phyloP scores from a whole-genome alignment of 2,888 invertebrate species.

The Eupithecia tripunctaria region DNA sequence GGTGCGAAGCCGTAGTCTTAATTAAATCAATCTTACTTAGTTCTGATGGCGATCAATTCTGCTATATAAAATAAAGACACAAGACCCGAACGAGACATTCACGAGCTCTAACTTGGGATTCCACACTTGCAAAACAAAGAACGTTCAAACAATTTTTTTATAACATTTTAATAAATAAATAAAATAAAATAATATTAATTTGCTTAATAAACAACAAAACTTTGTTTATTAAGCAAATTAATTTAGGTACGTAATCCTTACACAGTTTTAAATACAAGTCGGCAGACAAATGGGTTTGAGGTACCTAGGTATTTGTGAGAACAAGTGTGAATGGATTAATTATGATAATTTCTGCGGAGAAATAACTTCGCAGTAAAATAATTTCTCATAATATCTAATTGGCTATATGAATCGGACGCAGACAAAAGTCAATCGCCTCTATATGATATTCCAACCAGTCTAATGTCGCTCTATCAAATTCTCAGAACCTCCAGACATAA shows the following conservation, averaged over 20 bases:
- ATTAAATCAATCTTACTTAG: too few relatives aligned
- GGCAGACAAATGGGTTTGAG: not conserved
- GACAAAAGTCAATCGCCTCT: slow-evolving; percentile 22
- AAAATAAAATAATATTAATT: too few relatives aligned
- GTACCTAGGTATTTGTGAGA: slow-evolving; percentile 3
- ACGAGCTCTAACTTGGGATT: too few relatives aligned
- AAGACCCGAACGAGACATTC: not conserved
- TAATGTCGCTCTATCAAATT: slow-evolving; percentile 39
- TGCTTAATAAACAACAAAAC: too few relatives aligned
- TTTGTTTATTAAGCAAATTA: too few relatives aligned
- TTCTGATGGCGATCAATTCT: not conserved
- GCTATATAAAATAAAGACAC: not conserved
- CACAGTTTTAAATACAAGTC: not conserved
- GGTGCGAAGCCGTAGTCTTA: too few relatives aligned
- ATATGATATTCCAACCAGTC: not conserved
- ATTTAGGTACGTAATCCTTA: not conserved
- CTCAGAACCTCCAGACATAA: slow-evolving; percentile 50
- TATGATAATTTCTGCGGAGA: slow-evolving; percentile 17
- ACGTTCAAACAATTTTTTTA: not conserved
- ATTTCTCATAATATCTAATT: slow-evolving; percentile 3
- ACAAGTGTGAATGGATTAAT: slow-evolving; percentile 14
- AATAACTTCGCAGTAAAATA: slow-evolving; percentile 17
- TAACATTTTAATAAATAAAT: not conserved
- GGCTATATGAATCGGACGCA: slow-evolving; percentile 23
- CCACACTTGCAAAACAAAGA: not conserved